A percentile compares a stretch with the other conserved stretches of the same genome.
Conservation (phyloP, 2,797 vertebrate genomes). For the Antrozous pallidus region DNA sequence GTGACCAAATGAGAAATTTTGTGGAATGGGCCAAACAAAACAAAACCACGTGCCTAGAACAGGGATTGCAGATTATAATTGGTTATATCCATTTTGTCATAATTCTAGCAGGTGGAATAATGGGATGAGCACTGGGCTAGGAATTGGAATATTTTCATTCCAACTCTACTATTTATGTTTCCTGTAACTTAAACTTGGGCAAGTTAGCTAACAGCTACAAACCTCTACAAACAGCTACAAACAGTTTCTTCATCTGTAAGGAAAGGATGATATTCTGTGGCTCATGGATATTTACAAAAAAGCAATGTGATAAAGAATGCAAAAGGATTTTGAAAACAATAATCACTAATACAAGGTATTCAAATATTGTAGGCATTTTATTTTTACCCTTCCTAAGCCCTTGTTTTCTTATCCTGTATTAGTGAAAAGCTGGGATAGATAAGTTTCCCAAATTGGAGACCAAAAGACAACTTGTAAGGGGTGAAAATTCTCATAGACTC, state of each 20-base stretch:
- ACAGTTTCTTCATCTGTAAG: not conserved
- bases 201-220: not conserved
- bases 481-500: not conserved
- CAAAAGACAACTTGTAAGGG: not conserved
- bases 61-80: not conserved
- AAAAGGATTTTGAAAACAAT: not conserved
- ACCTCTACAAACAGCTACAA: not conserved
- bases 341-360: not conserved
- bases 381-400: not conserved
- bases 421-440: not conserved
- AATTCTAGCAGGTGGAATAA: not conserved
- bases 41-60: not conserved
- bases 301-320: not conserved
- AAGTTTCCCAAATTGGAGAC: not conserved
- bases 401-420: not conserved
- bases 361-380: not conserved
- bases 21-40: slow-evolving; percentile 11
- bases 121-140: not conserved
- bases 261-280: not conserved
- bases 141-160: slow-evolving; percentile 10
- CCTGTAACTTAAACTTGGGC: not conserved
- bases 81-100: not conserved
- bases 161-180: not conserved
- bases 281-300: not conserved
- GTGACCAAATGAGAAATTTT: not conserved